Evolutionary conservation across 2,888 invertebrate species (phyloP).

Genomic region (Amiota minor): DNA sequence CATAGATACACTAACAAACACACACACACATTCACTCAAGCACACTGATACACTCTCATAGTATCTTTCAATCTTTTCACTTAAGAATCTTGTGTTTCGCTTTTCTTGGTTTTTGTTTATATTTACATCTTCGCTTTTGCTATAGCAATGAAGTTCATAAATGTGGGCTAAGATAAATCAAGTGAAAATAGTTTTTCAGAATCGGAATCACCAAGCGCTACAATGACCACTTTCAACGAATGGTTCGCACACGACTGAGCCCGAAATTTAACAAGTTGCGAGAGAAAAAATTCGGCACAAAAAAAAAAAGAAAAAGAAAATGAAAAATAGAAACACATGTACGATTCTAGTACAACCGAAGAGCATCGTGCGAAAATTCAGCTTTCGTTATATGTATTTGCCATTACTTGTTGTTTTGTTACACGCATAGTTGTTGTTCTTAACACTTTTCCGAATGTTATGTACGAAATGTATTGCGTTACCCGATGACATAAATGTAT

Average conservation of each 20-base stretch:
- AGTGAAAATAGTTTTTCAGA: constrained; percentile 39
- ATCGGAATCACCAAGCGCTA: no score
- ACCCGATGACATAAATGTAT: background rate
- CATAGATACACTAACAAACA: background rate
- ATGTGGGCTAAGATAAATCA: background rate
- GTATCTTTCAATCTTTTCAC: no score
- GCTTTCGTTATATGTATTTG: no score
- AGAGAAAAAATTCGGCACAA: constrained; percentile 17
- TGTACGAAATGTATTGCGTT: background rate
- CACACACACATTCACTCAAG: background rate
- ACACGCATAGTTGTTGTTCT: background rate
- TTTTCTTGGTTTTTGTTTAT: constrained; percentile 12
- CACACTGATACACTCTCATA: background rate
- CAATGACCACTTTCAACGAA: background rate
- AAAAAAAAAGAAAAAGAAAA: no score
- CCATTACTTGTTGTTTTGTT: background rate
- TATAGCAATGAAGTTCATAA: background rate
- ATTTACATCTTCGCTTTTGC: constrained; percentile 18
- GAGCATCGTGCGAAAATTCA: constrained; percentile 17
- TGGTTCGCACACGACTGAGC: constrained; percentile 27
- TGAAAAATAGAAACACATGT: background rate
- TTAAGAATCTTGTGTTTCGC: background rate
- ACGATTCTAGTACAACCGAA: background rate
- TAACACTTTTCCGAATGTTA: background rate
- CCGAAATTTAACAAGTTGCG: background rate